Evolutionary conservation across 1,140 invertebrate species (phyloP).

Genomic region (Plectus sambesii): DNA sequence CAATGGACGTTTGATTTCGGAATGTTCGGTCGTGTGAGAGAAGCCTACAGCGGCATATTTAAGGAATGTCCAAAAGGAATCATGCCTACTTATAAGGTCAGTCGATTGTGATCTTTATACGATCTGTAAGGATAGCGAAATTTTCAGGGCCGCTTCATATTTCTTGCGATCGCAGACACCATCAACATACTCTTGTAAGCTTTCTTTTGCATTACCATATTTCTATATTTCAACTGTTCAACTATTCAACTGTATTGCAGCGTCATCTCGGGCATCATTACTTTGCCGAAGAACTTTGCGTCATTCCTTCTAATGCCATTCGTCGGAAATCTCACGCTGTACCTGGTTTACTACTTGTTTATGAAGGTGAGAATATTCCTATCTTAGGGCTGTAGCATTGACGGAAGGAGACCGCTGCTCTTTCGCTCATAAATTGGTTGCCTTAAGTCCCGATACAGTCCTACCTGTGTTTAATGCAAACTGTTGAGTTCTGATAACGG

Average conservation of each 20-base stretch:
- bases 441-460: too few species aligned
- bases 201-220: too few species aligned
- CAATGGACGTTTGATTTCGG: conserved; percentile 59
- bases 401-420: too few species aligned
- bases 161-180: conserved; percentile 57
- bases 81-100: conserved; percentile 23
- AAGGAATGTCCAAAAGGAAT: conserved; percentile 19
- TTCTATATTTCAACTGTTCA: not conserved
- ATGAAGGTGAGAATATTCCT: conserved; percentile 79
- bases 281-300: conserved; percentile 64
- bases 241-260: conserved; percentile 36
- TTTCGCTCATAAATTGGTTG: too few species aligned
- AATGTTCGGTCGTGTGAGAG: too few species aligned
- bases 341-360: conserved; percentile 67
- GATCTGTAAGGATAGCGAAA: conserved; percentile 2
- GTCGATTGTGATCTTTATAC: too few species aligned
- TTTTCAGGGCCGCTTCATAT: conserved; percentile 48
- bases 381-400: too few species aligned
- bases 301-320: conserved; percentile 68
- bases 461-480: too few species aligned
- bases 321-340: conserved; percentile 69
- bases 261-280: conserved; percentile 58
- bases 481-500: too few species aligned
- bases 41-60: conserved; percentile 1
- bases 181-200: conserved; percentile 60